These are phyloP conservation scores for Drosophila lutescens DNA, from an alignment of 2,888 invertebrate genomes.

Conservation along the genomic window DNA sequence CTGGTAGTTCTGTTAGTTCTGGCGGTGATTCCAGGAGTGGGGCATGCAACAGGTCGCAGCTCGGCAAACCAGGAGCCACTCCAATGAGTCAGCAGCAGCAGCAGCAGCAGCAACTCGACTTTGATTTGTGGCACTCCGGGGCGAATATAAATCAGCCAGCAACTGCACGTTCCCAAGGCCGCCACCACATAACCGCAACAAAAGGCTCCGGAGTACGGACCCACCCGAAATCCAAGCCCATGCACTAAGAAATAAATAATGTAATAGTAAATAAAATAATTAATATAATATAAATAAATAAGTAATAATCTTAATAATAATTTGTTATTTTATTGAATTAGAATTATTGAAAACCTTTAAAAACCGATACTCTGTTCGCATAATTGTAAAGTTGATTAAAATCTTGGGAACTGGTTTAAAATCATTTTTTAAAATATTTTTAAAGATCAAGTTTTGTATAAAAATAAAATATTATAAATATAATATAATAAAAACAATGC, in stretches of 20 bases:
- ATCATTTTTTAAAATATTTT: too few relatives aligned
- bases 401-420: too few relatives aligned
- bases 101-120: conserved; percentile 50
- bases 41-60: conserved; percentile 35
- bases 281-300: too few relatives aligned
- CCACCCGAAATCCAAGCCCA: conserved; percentile 18
- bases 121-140: conserved; percentile 68
- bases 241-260: conserved; percentile 5
- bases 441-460: too few relatives aligned
- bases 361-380: too few relatives aligned
- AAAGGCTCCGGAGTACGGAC: conserved; percentile 23
- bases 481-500: too few relatives aligned
- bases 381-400: too few relatives aligned
- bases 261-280: too few relatives aligned
- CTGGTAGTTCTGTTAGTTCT: conserved; percentile 3
- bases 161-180: conserved; percentile 74
- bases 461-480: too few relatives aligned
- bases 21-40: conserved; percentile 29
- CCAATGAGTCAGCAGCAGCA: conserved; percentile 59
- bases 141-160: conserved; percentile 65
- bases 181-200: conserved; percentile 35
- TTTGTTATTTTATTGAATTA: too few relatives aligned
- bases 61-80: conserved; percentile 18
- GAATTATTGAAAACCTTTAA: too few relatives aligned
- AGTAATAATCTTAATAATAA: too few relatives aligned